These are phyloP conservation scores for Cartodere bifasciata DNA, from an alignment of 2,888 invertebrate species.

Conservation along the genomic window DNA sequence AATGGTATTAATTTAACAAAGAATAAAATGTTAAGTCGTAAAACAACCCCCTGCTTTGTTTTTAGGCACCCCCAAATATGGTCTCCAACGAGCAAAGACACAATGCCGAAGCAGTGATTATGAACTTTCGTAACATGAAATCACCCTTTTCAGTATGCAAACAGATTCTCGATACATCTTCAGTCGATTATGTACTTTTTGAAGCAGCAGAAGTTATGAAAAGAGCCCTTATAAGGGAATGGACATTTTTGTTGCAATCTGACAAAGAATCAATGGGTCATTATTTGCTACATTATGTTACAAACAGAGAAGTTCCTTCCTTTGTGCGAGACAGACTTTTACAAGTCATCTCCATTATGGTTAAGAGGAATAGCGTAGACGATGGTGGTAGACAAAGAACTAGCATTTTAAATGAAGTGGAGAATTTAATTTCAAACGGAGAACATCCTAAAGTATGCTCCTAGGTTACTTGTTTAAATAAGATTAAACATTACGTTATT, in stretches of 20 bases:
- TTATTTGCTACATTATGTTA: constrained; percentile 67
- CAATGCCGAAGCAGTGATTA: constrained; percentile 68
- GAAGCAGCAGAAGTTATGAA: constrained; percentile 77
- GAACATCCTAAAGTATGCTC: constrained; percentile 45
- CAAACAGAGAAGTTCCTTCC: constrained; percentile 54
- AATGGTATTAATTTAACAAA: constrained; percentile 42
- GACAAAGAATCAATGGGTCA: constrained; percentile 60
- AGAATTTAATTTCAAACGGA: constrained; percentile 59
- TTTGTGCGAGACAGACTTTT: constrained; percentile 64
- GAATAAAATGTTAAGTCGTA: constrained; percentile 1
- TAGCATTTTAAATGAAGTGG: constrained; percentile 58
- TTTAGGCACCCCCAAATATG: constrained; percentile 65
- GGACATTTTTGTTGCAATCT: constrained; percentile 56
- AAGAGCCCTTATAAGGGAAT: constrained; percentile 71
- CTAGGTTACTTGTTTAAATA: constrained; percentile 3
- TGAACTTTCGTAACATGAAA: constrained; percentile 70
- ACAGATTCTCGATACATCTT: constrained; percentile 61
- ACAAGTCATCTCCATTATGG: constrained; percentile 73
- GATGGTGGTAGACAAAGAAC: constrained; percentile 56
- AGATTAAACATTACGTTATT: constrained; percentile 5
- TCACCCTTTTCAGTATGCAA: constrained; percentile 70
- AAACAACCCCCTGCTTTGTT: constrained; percentile 12
- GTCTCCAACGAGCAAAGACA: constrained; percentile 67
- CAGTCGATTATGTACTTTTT: constrained; percentile 70
- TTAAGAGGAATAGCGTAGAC: constrained; percentile 71